phyloP scores from a whole-genome alignment of 2,797 vertebrate genomes.

The Fundulus diaphanus region DNA sequence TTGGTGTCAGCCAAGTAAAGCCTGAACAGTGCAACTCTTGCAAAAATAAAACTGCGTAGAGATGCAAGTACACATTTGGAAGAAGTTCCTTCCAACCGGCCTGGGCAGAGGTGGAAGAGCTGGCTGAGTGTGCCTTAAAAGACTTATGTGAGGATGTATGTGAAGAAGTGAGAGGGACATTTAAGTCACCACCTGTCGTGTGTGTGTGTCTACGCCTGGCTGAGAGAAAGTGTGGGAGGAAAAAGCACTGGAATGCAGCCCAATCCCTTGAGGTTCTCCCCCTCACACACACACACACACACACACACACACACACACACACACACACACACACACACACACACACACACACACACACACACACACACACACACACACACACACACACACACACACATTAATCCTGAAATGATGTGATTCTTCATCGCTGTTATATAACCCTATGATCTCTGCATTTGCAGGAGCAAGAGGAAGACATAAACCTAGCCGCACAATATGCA shows the following conservation, averaged over 20 bases:
- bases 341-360: constrained; percentile 1
- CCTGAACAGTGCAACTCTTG: neutral
- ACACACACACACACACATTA: constrained; percentile 2
- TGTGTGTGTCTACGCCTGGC: constrained; percentile 49
- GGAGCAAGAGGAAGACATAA: constrained; percentile 36
- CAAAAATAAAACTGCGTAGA: constrained; percentile 9
- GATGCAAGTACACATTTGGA: constrained; percentile 10
- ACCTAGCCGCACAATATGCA: constrained; percentile 24
- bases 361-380: neutral
- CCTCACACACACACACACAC: neutral
- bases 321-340: neutral
- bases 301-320: constrained; percentile 1
- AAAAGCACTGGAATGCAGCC: constrained; percentile 69
- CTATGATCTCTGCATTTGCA: constrained; percentile 27
- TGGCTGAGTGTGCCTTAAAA: constrained; percentile 55
- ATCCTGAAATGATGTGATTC: constrained; percentile 48
- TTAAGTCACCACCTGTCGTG: constrained; percentile 82
- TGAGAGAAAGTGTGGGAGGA: constrained; percentile 25
- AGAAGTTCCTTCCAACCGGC: constrained; percentile 22
- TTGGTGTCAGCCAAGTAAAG: neutral
- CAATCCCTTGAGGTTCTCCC: constrained; percentile 52
- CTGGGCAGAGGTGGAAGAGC: constrained; percentile 41
- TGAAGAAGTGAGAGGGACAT: constrained; percentile 61
- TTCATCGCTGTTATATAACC: constrained; percentile 62
- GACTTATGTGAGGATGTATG: constrained; percentile 64